phyloP scores from a whole-genome alignment of 2,113 vertebrate genomes.

The Bagarius yarrelli region DNA sequence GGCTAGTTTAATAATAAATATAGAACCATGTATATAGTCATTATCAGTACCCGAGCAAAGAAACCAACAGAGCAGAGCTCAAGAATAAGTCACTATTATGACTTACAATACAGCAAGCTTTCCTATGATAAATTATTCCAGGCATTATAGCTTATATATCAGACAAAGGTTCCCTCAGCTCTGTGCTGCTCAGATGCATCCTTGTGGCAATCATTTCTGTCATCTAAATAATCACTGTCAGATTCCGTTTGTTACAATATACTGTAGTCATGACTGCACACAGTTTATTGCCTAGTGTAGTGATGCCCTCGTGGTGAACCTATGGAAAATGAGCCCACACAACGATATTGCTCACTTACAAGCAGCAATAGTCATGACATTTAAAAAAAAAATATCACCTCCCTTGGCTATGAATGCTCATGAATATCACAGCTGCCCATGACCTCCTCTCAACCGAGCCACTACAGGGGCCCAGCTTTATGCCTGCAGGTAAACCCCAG shows the following conservation, averaged over 20 bases:
- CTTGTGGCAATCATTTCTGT: conserved; percentile 1
- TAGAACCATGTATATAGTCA: too few species aligned
- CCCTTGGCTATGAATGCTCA: conserved; percentile 15
- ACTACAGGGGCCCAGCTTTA: background rate
- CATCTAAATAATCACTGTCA: background rate
- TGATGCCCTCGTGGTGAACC: background rate
- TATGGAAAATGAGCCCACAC: background rate
- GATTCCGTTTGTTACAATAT: background rate
- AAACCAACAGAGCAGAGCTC: background rate
- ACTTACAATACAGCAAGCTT: background rate
- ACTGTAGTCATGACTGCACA: background rate
- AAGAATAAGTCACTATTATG: background rate
- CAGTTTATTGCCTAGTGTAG: background rate
- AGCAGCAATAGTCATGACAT: background rate
- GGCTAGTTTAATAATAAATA: too few species aligned
- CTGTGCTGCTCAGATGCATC: background rate
- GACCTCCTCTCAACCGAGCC: background rate
- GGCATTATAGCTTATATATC: background rate
- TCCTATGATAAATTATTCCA: background rate
- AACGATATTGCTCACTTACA: background rate
- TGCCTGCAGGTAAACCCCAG: background rate
- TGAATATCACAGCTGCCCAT: background rate
- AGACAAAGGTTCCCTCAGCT: background rate
- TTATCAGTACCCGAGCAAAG: too few species aligned
- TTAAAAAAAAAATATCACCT: conserved; percentile 18